Percentiles rank a stretch among this genome's conserved stretches.
phyloP scores from a whole-genome alignment of 2,797 vertebrate genomes.

The Acestrorhynchus altus region DNA sequence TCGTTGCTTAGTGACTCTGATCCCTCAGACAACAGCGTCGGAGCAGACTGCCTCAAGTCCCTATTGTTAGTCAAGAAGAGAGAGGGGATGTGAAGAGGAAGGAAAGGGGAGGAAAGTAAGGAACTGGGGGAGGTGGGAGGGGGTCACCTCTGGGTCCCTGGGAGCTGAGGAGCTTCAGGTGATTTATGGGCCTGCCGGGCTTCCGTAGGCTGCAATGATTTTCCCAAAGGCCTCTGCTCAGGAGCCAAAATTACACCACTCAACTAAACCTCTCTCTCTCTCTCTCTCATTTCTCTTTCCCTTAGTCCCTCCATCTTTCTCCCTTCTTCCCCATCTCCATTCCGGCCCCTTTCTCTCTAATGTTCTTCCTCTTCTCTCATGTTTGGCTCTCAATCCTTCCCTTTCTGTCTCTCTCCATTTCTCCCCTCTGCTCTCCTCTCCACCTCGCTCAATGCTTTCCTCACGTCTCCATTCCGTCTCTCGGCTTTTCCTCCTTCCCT shows the following conservation, averaged over 20 bases:
- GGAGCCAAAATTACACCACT: slow-evolving; percentile 69
- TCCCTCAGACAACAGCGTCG: not conserved
- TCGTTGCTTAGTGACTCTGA: not conserved
- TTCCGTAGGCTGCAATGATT: slow-evolving; percentile 67
- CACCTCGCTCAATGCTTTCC: not conserved
- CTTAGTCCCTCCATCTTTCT: slow-evolving; percentile 28
- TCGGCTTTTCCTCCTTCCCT: too few relatives aligned
- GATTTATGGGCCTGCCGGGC: slow-evolving; percentile 73
- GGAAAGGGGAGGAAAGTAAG: slow-evolving; percentile 15
- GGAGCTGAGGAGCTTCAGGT: slow-evolving; percentile 64
- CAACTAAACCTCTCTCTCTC: slow-evolving; percentile 53
- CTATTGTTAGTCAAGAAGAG: not conserved
- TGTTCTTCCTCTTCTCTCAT: slow-evolving; percentile 26
- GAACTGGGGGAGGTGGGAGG: slow-evolving; percentile 18
- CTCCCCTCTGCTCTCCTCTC: not conserved
- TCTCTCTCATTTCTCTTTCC: slow-evolving; percentile 36
- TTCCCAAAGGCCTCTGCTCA: slow-evolving; percentile 73
- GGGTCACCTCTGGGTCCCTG: slow-evolving; percentile 67
- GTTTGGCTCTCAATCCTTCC: not conserved
- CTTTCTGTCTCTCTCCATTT: not conserved
- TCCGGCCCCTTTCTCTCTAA: slow-evolving; percentile 49
- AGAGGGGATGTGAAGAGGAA: not conserved
- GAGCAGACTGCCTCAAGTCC: not conserved
- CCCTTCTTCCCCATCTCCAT: too few relatives aligned
- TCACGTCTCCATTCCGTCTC: not conserved